phyloP scores from a whole-genome alignment of 2,113 vertebrate species.

The Meles meles region DNA sequence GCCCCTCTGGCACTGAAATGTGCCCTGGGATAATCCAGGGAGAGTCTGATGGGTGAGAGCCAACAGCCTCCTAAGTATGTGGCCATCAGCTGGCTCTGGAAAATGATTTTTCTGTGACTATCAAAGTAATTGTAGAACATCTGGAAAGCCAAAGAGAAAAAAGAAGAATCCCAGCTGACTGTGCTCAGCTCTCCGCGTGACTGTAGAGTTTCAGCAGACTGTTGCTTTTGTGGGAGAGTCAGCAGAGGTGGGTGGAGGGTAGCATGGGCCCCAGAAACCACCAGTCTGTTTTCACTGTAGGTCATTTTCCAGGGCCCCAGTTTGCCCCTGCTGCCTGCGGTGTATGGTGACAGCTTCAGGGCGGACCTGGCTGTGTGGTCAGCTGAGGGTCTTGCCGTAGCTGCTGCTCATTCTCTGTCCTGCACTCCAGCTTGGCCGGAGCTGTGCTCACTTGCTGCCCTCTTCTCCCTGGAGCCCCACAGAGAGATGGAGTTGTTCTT shows the following conservation, averaged over 20 bases:
- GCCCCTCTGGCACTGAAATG: background rate
- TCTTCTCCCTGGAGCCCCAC: background rate
- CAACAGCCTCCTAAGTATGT: background rate
- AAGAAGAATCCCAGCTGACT: background rate
- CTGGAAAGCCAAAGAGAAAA: background rate
- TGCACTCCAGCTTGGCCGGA: background rate
- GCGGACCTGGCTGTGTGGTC: background rate
- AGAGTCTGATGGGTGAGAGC: background rate
- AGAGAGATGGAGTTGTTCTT: background rate
- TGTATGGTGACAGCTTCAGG: background rate
- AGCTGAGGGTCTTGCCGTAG: background rate
- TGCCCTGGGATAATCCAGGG: background rate
- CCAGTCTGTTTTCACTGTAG: background rate
- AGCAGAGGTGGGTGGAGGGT: background rate
- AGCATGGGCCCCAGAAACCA: background rate
- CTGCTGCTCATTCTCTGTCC: background rate
- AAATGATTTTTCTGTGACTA: background rate
- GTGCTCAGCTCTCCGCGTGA: background rate
- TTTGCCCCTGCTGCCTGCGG: background rate
- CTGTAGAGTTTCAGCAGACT: background rate
- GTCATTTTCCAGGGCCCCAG: background rate
- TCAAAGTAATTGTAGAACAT: conserved; percentile 29
- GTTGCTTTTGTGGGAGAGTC: background rate
- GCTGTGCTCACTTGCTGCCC: background rate
- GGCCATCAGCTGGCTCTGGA: background rate